Conservation (phyloP, 2,888 invertebrate genomes). For the Microctonus brassicae region DNA sequence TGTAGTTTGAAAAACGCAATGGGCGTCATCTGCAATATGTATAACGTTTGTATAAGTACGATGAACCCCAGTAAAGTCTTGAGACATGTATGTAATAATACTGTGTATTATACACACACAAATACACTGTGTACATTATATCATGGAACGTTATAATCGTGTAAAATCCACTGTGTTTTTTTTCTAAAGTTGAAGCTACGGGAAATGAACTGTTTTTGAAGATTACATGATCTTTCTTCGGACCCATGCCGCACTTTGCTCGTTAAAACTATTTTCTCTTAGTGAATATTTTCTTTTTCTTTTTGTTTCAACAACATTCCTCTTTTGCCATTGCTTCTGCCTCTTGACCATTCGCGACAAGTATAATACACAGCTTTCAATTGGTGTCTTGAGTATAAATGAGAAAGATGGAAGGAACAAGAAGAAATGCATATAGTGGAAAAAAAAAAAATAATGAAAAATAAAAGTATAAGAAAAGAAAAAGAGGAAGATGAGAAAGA, state of each 20-base stretch:
- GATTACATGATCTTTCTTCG: background rate
- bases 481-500: too few species aligned
- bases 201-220: slow-evolving; percentile 26
- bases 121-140: background rate
- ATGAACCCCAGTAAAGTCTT: slow-evolving; percentile 19
- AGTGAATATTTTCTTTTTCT: slow-evolving; percentile 5
- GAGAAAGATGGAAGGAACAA: slow-evolving; percentile 3
- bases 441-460: background rate
- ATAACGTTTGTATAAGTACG: slow-evolving; percentile 22
- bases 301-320: background rate
- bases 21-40: slow-evolving; percentile 36
- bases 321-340: background rate
- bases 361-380: slow-evolving; percentile 5
- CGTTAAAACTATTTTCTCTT: slow-evolving; percentile 33
- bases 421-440: background rate
- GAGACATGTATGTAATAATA: background rate
- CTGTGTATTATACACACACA: background rate
- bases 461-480: background rate
- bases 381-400: slow-evolving; percentile 16
- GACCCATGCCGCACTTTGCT: slow-evolving; percentile 9
- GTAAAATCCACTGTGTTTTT: slow-evolving; percentile 9
- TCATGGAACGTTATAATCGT: background rate
- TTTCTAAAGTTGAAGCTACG: slow-evolving; percentile 22
- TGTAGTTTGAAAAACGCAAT: background rate
- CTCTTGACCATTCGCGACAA: slow-evolving; percentile 14